Evolutionary conservation across 2,113 vertebrate species (phyloP).

Genomic region (Mobula hypostoma): DNA sequence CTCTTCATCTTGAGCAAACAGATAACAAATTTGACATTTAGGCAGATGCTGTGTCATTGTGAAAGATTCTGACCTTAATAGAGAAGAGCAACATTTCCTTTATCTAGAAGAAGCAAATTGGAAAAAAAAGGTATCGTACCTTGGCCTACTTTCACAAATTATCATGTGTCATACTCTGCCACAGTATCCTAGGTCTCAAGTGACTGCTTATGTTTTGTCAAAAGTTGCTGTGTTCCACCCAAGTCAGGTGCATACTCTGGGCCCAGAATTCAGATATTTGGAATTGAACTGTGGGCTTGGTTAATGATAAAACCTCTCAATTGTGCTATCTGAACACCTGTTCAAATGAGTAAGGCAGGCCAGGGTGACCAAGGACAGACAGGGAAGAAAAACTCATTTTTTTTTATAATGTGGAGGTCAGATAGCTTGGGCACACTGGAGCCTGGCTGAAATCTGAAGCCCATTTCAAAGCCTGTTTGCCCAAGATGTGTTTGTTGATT

Average conservation of each 20-base stretch:
- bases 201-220: background rate
- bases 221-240: background rate
- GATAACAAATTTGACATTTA: conserved; percentile 36
- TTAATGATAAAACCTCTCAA: background rate
- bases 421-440: background rate
- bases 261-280: background rate
- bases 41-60: conserved; percentile 16
- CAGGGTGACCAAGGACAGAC: background rate
- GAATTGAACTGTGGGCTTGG: background rate
- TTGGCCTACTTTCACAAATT: conserved; percentile 32
- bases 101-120: conserved; percentile 23
- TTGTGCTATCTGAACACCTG: background rate
- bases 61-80: conserved; percentile 24
- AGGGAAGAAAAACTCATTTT: background rate
- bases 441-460: background rate
- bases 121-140: background rate
- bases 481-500: background rate
- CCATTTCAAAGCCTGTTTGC: background rate
- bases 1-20: conserved; percentile 3
- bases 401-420: background rate
- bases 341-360: background rate
- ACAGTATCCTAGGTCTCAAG: background rate
- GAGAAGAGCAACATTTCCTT: conserved; percentile 12
- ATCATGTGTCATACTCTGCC: background rate
- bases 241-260: background rate